A percentile compares a stretch with the other conserved stretches of the same genome.
Evolutionary conservation across 2,888 invertebrate species (phyloP).

Genomic region (Azorinus chamasolen): DNA sequence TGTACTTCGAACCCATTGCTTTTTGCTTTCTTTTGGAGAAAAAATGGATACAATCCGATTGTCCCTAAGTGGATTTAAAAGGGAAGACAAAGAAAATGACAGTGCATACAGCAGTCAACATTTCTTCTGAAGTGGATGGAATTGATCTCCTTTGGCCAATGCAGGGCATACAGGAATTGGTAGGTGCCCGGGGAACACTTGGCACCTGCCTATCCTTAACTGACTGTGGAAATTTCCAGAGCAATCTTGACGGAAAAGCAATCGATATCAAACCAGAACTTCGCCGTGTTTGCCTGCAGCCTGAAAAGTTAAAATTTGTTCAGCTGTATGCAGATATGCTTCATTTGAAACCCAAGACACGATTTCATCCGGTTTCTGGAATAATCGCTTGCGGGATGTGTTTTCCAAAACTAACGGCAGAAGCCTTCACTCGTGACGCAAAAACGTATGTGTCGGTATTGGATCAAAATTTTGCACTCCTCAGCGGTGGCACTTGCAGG

Average conservation of each 20-base stretch:
- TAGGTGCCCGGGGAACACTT: conserved; percentile 30
- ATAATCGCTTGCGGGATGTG: background rate
- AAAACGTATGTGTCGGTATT: conserved; percentile 27
- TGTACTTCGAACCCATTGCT: conserved; percentile 14
- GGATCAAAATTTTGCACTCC: conserved; percentile 19
- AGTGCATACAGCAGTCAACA: conserved; percentile 37
- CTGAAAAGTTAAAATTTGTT: conserved; percentile 11
- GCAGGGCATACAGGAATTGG: conserved; percentile 24
- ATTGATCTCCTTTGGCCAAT: conserved; percentile 52
- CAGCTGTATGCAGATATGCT: conserved; percentile 20
- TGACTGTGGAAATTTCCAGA: conserved; percentile 41
- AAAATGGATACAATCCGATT: conserved; percentile 25
- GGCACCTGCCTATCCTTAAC: conserved; percentile 34
- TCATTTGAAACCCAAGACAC: background rate
- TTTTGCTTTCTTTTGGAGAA: conserved; percentile 57
- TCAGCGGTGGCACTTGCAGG: conserved; percentile 28
- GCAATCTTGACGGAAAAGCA: conserved; percentile 38
- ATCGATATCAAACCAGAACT: conserved; percentile 32
- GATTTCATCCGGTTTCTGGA: conserved; percentile 15
- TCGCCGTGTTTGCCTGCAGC: conserved; percentile 10
- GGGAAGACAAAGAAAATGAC: conserved; percentile 9
- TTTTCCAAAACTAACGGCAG: background rate
- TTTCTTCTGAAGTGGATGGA: conserved; percentile 13
- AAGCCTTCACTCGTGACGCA: conserved; percentile 12
- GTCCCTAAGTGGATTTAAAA: conserved; percentile 8